A percentile compares a stretch with the other conserved stretches of the same genome.
Conservation (phyloP, 2,888 invertebrate genomes). For the Ophion obscuratus region DNA sequence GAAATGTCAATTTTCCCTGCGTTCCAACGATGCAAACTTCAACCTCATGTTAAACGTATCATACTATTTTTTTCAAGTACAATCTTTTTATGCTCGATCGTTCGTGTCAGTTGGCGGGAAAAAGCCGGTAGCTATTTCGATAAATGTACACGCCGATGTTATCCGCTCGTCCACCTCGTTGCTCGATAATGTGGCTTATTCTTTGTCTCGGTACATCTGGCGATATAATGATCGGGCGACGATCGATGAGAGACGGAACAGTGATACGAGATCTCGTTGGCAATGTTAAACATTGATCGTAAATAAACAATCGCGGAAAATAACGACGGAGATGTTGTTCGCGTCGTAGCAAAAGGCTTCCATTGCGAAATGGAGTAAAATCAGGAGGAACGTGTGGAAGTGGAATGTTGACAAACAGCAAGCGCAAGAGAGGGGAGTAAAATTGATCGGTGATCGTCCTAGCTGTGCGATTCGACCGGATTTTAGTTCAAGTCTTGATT, state of each 20-base stretch:
- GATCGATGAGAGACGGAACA: slow-evolving; percentile 31
- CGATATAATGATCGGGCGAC: slow-evolving; percentile 35
- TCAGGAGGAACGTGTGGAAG: background rate
- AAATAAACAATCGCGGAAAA: background rate
- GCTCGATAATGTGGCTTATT: slow-evolving; percentile 1
- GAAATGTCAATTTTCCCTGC: too few relatives aligned
- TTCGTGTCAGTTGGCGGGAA: background rate
- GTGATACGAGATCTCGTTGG: slow-evolving; percentile 22
- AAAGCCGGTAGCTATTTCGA: background rate
- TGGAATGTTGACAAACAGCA: slow-evolving; percentile 24
- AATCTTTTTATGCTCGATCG: background rate
- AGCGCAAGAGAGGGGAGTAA: background rate
- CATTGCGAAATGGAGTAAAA: background rate
- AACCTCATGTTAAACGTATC: background rate
- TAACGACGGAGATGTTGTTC: background rate
- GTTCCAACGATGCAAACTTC: too few relatives aligned
- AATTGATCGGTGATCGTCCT: slow-evolving; percentile 36
- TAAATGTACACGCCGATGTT: background rate
- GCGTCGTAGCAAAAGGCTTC: background rate
- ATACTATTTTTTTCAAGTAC: background rate
- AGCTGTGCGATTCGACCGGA: slow-evolving; percentile 21
- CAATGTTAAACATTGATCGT: background rate
- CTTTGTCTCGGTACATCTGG: slow-evolving; percentile 1
- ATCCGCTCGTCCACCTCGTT: slow-evolving; percentile 58
- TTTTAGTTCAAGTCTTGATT: background rate